Base-by-base conservation (phyloP, 2,888 invertebrate species). In the Brachypalpus laphriformis region DNA sequence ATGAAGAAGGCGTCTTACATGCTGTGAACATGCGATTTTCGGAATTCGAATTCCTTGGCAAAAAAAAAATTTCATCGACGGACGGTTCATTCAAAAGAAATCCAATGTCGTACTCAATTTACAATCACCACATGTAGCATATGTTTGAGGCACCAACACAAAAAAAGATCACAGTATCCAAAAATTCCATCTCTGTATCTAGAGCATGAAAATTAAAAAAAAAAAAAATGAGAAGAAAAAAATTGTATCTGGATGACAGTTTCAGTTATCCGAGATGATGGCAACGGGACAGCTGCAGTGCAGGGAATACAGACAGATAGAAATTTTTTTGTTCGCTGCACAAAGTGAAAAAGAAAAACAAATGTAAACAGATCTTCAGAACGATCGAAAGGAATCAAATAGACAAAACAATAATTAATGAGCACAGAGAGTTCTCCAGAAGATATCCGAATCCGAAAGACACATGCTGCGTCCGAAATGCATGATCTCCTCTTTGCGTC, bases 391-490 rank as follows among this genome's bases (percentile, higher is more conserved):
- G 80, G 80, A 75, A 71, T 80, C 75, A 70, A 66, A 65, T 82
- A 70, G 68, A 75, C 68, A 75, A 82, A 70, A 63, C 22, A 61
- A 76, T 85, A 85, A 85, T 85, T 85, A 85, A 85, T 71, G 85
- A 80, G 74, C 70, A 63, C 70, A 37, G 70, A 63, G 63, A 42
- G 56, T 65, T 80, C 54, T 66, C 28, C 57, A 40, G 65, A 56
- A 57, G 71, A 70, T 54, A 65, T 65, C 28, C 28, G 34, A 63
- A 61, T 65, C 28, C 37, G 25, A 63, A 54, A 54, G 49, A 77
- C 65, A 72, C 82, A 85, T 75, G 81, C 81, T 76, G 81, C 51
- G 75, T 40, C 20, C 42, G 49, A 70, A 20, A 68, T 47, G 54
- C 45, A 68, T 37, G 72, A 68, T 81, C 22, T 31, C 31, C 14